Base-by-base conservation (phyloP, 2,888 invertebrate genomes). In the Pseudococcus longispinus region DNA sequence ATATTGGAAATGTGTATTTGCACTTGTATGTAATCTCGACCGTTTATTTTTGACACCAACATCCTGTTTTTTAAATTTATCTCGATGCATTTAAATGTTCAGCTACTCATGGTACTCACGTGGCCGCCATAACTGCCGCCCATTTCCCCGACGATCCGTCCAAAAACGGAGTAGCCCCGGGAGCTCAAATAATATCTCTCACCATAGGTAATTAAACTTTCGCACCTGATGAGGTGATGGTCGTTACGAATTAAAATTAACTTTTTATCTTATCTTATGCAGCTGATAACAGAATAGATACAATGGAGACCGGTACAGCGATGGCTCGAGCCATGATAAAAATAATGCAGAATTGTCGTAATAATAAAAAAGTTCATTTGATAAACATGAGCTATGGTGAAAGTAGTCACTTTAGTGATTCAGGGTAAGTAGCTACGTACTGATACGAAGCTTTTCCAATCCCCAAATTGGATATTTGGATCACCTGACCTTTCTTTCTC, bases 361-460 rank as follows among this genome's bases (percentile, higher is more conserved):
- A 93, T n/a, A 88, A 89, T 9, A 89, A 89, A 74, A 89, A 89
- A 89, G 92, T 97, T 84, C 96, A 99, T 90, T 95, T 99, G 0
- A 96, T 99, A 89, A 99, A 99, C 91, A 98, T 98, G 96, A 98
- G 98, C 90, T 99, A 98, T 89, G 99, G 99, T 0, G 99, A 99
- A 91, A 96, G 96, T 89, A 94, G 97, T 0, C 96, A 97, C 91
- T 97, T 97, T 95, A 94, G 96, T 2, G 95, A 96, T 91, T 92
- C 95, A 9, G 98, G 98, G 96, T 96, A 92, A 8, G 74, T 86
- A 42, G 6, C 3, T 3, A 74, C 29, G 80, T 8, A 15, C 13
- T 32, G 29, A 32, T n/a, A n/a, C 26, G 18, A 11, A 6, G 32
- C 32, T 77, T 26, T 26, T 4, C 32, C 32, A 32, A 3, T n/a